phyloP scores from a whole-genome alignment of 2,113 vertebrate genomes.

The Caretta caretta region DNA sequence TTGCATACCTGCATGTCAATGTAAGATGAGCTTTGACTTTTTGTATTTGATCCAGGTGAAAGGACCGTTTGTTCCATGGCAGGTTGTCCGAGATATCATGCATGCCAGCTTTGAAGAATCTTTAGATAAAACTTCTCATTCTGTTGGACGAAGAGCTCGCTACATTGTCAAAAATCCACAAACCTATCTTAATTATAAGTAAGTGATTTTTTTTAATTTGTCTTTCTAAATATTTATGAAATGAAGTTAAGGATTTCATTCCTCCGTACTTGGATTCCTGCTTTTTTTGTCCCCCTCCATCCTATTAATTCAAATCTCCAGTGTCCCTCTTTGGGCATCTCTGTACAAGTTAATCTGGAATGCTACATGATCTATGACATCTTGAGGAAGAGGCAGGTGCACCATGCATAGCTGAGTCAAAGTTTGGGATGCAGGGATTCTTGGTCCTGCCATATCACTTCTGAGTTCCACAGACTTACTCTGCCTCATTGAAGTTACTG shows the following conservation, averaged over 20 bases:
- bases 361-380: neutral
- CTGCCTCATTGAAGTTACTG: neutral
- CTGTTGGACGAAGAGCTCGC: conserved; percentile 89
- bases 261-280: neutral
- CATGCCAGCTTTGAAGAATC: conserved; percentile 91
- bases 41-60: conserved; percentile 82
- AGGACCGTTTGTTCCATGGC: conserved; percentile 90
- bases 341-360: neutral
- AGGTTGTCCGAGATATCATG: conserved; percentile 92
- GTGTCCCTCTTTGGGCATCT: neutral
- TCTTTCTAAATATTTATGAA: neutral
- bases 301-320: accelerated
- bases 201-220: conserved; percentile 9
- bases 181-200: conserved; percentile 94
- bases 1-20: accelerated
- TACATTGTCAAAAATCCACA: conserved; percentile 96
- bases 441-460: neutral
- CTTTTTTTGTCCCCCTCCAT: neutral
- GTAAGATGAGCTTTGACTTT: neutral
- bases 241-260: neutral
- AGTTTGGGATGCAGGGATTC: neutral
- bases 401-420: no score
- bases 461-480: neutral
- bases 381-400: neutral
- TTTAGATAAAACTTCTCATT: conserved; percentile 93